Percentiles rank a stretch among this genome's conserved stretches.
phyloP scores from a whole-genome alignment of 2,797 vertebrate species.

The Esox masquinongy region DNA sequence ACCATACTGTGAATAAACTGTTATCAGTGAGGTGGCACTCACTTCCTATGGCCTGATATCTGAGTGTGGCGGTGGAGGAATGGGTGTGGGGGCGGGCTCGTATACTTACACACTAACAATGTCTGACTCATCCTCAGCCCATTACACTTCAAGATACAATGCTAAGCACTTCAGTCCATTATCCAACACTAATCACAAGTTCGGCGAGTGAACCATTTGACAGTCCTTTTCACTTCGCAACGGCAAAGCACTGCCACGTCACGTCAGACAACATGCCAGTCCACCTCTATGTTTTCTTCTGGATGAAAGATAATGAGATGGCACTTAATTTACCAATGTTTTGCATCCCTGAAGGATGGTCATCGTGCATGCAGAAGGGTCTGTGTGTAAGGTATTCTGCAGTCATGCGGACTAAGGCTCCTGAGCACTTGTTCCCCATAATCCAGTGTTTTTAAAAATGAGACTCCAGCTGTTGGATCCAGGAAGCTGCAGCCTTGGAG shows the following conservation, averaged over 20 bases:
- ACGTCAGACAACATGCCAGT: neutral
- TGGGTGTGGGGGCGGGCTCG: neutral
- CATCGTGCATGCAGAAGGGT: slow-evolving; percentile 28
- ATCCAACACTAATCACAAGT: neutral
- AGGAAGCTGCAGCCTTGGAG: slow-evolving; percentile 59
- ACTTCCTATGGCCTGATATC: neutral
- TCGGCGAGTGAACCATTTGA: neutral
- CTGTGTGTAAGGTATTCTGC: slow-evolving; percentile 2
- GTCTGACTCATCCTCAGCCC: neutral
- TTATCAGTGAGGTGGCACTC: neutral
- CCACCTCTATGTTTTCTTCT: neutral
- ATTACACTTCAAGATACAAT: neutral
- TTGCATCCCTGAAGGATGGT: slow-evolving; percentile 43
- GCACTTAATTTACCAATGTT: neutral
- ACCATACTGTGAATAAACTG: neutral
- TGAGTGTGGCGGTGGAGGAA: neutral
- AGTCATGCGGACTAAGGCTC: slow-evolving; percentile 56
- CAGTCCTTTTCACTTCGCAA: neutral
- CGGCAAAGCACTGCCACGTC: neutral
- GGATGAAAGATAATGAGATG: neutral
- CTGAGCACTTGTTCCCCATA: slow-evolving; percentile 53
- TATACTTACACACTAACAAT: neutral
- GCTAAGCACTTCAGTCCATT: slow-evolving; percentile 5
- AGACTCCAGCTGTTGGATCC: slow-evolving; percentile 69
- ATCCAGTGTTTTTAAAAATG: slow-evolving; percentile 70